Conservation (phyloP, 1,140 invertebrate genomes). For the Melitaea cinxia region DNA sequence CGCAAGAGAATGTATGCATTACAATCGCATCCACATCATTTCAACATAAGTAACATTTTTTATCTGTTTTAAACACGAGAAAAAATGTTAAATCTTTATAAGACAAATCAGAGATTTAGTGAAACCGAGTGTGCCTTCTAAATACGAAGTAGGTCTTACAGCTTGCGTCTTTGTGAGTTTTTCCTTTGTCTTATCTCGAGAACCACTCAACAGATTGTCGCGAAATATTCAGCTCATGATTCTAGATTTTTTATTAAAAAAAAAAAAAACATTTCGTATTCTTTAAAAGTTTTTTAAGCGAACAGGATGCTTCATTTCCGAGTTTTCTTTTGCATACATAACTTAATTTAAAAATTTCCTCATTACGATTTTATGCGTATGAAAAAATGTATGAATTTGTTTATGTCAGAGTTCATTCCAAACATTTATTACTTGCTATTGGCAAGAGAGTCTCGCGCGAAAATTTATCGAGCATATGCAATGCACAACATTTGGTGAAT, state of each 20-base stretch:
- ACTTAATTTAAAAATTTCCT: constrained; percentile 3
- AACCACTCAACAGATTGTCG: constrained; percentile 46
- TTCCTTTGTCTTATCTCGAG: constrained; percentile 42
- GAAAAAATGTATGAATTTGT: constrained; percentile 31
- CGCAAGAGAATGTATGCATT: constrained; percentile 43
- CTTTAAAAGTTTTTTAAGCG: background rate
- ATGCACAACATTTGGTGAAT: constrained; percentile 57
- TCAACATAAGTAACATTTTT: constrained; percentile 5
- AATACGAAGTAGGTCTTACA: constrained; percentile 46
- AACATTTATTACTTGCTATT: constrained; percentile 52
- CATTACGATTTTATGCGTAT: constrained; percentile 23
- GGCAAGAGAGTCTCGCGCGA: constrained; percentile 46
- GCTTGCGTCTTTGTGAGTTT: constrained; percentile 42
- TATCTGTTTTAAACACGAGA: constrained; percentile 21
- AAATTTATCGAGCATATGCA: constrained; percentile 55
- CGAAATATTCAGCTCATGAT: constrained; percentile 36
- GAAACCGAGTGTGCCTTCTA: constrained; percentile 41
- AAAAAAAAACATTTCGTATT: constrained; percentile 30
- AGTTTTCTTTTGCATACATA: background rate
- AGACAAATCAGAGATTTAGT: constrained; percentile 39
- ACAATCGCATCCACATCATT: constrained; percentile 12
- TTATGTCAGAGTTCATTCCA: constrained; percentile 38
- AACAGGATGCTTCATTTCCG: background rate
- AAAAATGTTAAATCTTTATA: constrained; percentile 26
- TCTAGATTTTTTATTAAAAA: constrained; percentile 36